Percentiles rank a stretch among this genome's conserved stretches.
Evolutionary conservation across 1,140 invertebrate species (phyloP).

Genomic region (Drosophila takahashii): DNA sequence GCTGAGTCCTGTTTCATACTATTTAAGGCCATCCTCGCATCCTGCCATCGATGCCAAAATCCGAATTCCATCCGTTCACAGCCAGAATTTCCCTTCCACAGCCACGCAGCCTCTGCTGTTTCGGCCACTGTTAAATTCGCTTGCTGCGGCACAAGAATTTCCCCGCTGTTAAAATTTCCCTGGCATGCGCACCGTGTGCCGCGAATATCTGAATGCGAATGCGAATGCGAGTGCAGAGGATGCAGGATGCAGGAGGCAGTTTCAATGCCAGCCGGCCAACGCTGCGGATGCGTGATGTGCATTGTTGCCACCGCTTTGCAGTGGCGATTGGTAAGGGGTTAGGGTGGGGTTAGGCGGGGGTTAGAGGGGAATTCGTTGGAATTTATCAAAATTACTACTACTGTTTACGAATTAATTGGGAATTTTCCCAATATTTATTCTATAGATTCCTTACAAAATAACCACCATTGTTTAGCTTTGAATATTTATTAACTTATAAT

Average conservation of each 20-base stretch:
- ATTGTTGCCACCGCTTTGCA: background rate
- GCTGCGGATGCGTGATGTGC: conserved; percentile 60
- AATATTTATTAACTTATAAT: background rate
- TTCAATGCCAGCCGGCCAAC: conserved; percentile 46
- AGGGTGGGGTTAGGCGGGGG: no score
- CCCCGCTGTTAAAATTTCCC: conserved; percentile 77
- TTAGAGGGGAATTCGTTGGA: background rate
- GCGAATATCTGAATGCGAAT: background rate
- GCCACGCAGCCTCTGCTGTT: conserved; percentile 7
- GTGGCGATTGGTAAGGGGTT: background rate
- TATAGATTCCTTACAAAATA: background rate
- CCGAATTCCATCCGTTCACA: background rate
- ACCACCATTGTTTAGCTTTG: background rate
- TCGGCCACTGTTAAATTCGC: conserved; percentile 11
- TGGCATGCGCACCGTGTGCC: conserved; percentile 68
- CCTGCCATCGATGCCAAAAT: conserved; percentile 36
- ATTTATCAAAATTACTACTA: conserved; percentile 5
- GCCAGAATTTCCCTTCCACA: no score
- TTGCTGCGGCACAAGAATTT: conserved; percentile 65
- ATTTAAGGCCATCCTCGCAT: conserved; percentile 14
- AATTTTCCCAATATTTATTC: background rate
- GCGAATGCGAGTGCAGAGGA: conserved; percentile 13
- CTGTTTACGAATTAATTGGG: background rate
- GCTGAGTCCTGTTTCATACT: conserved; percentile 82
- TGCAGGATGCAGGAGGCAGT: conserved; percentile 32